phyloP scores from a whole-genome alignment of 1,140 invertebrate species.

The Drosophila eugracilis region DNA sequence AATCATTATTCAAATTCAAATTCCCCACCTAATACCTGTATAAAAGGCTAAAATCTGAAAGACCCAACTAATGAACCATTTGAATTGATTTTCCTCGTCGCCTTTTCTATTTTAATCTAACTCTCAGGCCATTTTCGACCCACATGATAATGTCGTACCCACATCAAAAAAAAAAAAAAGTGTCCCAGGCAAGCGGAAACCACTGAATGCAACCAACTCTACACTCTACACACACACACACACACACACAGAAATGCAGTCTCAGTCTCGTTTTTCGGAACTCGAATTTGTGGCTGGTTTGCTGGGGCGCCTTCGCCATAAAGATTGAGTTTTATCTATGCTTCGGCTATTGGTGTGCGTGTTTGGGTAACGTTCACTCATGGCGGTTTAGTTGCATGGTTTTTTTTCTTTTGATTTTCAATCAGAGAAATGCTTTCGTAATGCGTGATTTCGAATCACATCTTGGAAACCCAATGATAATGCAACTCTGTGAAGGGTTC shows the following conservation, averaged over 20 bases:
- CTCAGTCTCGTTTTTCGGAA: slow-evolving; percentile 1
- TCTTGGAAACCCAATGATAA: slow-evolving; percentile 54
- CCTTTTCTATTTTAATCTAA: slow-evolving; percentile 29
- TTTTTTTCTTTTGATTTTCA: slow-evolving; percentile 16
- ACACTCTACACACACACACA: too few species aligned
- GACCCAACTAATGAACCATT: slow-evolving; percentile 30
- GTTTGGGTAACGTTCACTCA: slow-evolving; percentile 51
- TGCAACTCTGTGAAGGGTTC: slow-evolving; percentile 54
- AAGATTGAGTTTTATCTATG: slow-evolving; percentile 33
- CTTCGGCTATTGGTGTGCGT: slow-evolving; percentile 57
- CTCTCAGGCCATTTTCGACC: slow-evolving; percentile 26
- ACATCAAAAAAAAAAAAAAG: slow-evolving; percentile 43
- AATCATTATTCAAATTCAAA: neutral
- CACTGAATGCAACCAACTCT: slow-evolving; percentile 27
- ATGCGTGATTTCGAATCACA: slow-evolving; percentile 55
- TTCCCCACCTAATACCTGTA: slow-evolving; percentile 10
- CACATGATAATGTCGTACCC: slow-evolving; percentile 51
- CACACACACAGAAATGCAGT: slow-evolving; percentile 46
- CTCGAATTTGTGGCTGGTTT: slow-evolving; percentile 16
- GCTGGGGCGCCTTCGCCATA: slow-evolving; percentile 7
- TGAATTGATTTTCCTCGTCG: slow-evolving; percentile 33
- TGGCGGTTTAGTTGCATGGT: slow-evolving; percentile 37
- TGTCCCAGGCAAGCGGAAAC: slow-evolving; percentile 43
- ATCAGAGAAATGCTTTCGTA: slow-evolving; percentile 41
- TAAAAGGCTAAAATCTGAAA: slow-evolving; percentile 22